Base-by-base conservation (phyloP, 2,113 vertebrate genomes). In the Tretioscincus oriximinensis region DNA sequence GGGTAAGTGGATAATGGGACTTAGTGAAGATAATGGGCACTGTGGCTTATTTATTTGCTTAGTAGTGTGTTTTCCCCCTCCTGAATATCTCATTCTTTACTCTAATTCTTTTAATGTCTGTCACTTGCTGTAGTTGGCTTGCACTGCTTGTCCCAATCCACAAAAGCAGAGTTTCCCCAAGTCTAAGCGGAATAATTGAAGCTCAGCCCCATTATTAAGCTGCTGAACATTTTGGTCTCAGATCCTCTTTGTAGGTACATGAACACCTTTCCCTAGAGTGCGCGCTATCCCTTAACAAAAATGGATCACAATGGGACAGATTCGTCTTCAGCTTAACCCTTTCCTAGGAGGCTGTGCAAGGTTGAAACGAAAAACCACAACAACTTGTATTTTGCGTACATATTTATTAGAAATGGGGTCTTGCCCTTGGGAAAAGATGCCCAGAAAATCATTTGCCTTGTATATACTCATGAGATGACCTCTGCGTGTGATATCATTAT, bases 31-130 rank as follows among this genome's bases (percentile, higher is more conserved):
- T 78, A 78, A 74, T 60, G 35, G 70, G 49, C 9, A 67, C 41
- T 60, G 64, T 68, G 65, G 76, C 54, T 64, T 75, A 80, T 69
- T 61, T 84, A 58, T 90, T 90, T 86, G 79, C 68, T 80, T 78
- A 84, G 82, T 69, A 45, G n/a, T 31, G 41, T 82, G 73, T 82
- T 82, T 77, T 11, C 77, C 88, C 79, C 71, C 73, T 80, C 82
- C 73, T 67, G 79, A 90, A 88, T 84, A 83, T 31, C 75, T 14
- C 31, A 69, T 65, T 72, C 68, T 72, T 83, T 65, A 76, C 75
- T 29, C 77, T 91, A 91, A 93, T 93, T 91, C 91, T 88, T 90
- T 93, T 89, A 93, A 91, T 69, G 91, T 91, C 91, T 93, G 75
- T 73, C 90, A 90, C 85, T 88, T 88, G 80, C 83, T 83, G 64